Percentiles rank a stretch among this genome's conserved stretches.
Evolutionary conservation across 2,888 invertebrate species (phyloP).

Genomic region (Pyralis farinalis): DNA sequence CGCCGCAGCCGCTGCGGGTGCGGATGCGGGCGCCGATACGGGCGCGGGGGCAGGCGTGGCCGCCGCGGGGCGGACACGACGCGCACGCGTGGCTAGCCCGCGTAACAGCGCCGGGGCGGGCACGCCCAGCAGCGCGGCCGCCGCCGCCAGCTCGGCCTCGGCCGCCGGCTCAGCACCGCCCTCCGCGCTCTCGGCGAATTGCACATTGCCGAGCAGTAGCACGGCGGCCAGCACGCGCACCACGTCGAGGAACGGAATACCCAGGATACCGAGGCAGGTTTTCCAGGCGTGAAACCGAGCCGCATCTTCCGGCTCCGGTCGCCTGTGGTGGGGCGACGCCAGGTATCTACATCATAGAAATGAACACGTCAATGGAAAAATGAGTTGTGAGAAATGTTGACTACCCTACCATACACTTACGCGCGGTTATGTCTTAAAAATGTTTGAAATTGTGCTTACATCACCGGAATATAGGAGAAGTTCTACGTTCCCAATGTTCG

Average conservation of each 20-base stretch:
- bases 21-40: constrained; percentile 82
- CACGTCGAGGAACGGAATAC: constrained; percentile 96
- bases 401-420: too few species aligned
- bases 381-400: too few species aligned
- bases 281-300: constrained; percentile 93
- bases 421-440: too few species aligned
- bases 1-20: constrained; percentile 93
- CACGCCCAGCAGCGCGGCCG: constrained; percentile 89
- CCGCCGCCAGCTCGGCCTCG: constrained; percentile 91
- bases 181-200: constrained; percentile 90
- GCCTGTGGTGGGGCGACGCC: constrained; percentile 84
- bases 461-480: too few species aligned
- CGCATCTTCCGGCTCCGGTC: constrained; percentile 63
- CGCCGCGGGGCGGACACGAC: constrained; percentile 87
- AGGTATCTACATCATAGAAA: constrained; percentile 87
- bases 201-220: constrained; percentile 94
- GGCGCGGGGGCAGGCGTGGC: too few species aligned
- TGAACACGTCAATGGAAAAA: too few species aligned
- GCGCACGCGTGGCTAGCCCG: constrained; percentile 91
- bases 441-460: too few species aligned
- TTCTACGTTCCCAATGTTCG: too few species aligned
- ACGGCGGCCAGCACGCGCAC: constrained; percentile 95
- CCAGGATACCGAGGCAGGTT: constrained; percentile 92
- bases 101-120: constrained; percentile 88
- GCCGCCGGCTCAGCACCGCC: constrained; percentile 89